Conservation (phyloP, 2,113 vertebrate genomes). For the Odontesthes bonariensis region DNA sequence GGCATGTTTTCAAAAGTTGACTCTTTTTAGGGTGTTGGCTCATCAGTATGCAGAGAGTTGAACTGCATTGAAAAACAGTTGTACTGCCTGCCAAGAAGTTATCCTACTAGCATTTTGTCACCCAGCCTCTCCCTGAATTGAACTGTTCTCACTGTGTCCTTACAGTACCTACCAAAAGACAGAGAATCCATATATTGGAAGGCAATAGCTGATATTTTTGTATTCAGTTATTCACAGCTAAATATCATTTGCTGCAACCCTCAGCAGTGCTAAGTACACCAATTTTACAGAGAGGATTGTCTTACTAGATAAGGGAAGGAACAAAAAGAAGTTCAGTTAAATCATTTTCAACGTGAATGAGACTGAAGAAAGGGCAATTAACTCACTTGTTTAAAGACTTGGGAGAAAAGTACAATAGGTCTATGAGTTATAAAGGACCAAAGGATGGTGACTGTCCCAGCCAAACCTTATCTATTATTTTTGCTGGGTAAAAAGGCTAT, state of each 20-base stretch:
- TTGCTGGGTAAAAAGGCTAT: neutral
- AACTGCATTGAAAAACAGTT: conserved; percentile 6
- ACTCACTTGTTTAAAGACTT: too few species aligned
- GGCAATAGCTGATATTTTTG: neutral
- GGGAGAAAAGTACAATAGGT: neutral
- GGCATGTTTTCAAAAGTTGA: neutral
- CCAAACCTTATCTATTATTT: neutral
- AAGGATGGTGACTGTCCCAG: neutral
- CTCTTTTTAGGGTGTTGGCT: neutral
- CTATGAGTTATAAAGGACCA: too few species aligned
- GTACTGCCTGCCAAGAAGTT: conserved; percentile 3
- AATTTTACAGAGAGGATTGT: too few species aligned
- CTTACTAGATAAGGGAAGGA: too few species aligned
- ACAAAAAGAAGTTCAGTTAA: too few species aligned
- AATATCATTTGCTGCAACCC: too few species aligned
- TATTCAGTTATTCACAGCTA: too few species aligned
- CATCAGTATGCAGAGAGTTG: conserved; percentile 30
- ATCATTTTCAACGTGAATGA: too few species aligned
- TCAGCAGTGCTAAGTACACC: too few species aligned
- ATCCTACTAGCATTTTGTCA: conserved; percentile 12
- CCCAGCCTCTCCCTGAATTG: conserved; percentile 10
- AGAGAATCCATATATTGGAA: neutral
- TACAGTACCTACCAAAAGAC: neutral
- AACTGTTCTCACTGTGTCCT: conserved; percentile 8
- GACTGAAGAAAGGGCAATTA: too few species aligned